Conservation (phyloP, 2,113 vertebrate genomes). For the Laticauda colubrina region DNA sequence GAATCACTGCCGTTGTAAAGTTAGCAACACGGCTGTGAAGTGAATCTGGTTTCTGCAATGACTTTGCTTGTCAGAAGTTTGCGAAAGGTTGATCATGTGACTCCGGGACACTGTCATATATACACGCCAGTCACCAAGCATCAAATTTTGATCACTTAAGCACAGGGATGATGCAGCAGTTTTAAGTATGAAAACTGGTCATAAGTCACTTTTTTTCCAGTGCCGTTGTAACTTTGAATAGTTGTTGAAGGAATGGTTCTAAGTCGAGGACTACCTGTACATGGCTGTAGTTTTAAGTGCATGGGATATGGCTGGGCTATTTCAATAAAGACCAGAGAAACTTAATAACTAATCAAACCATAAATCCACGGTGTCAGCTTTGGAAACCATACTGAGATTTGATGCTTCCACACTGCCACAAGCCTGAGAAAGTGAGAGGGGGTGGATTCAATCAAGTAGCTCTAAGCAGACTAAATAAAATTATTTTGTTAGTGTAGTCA, state of each 20-base stretch:
- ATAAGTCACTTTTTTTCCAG: not conserved
- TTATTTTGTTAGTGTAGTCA: too few relatives aligned
- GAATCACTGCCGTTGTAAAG: not conserved
- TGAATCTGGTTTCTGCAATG: not conserved
- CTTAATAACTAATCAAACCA: not conserved
- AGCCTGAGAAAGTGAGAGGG: too few relatives aligned
- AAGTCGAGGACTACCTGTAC: not conserved
- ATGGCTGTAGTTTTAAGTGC: not conserved
- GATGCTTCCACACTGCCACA: too few relatives aligned
- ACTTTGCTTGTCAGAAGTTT: not conserved
- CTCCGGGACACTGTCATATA: not conserved
- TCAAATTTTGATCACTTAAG: not conserved
- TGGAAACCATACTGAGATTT: too few relatives aligned
- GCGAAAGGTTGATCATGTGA: not conserved
- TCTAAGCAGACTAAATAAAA: too few relatives aligned
- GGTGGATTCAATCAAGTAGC: too few relatives aligned
- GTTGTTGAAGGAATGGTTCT: not conserved
- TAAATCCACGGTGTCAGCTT: too few relatives aligned
- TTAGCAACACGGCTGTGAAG: not conserved
- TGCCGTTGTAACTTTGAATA: not conserved
- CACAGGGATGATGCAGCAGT: not conserved
- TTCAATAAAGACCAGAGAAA: not conserved
- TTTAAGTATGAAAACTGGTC: not conserved
- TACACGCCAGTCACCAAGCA: not conserved
- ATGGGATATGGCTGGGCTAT: not conserved